Evolutionary conservation across 2,797 vertebrate species (phyloP).

Genomic region (Alfaro cultratus): DNA sequence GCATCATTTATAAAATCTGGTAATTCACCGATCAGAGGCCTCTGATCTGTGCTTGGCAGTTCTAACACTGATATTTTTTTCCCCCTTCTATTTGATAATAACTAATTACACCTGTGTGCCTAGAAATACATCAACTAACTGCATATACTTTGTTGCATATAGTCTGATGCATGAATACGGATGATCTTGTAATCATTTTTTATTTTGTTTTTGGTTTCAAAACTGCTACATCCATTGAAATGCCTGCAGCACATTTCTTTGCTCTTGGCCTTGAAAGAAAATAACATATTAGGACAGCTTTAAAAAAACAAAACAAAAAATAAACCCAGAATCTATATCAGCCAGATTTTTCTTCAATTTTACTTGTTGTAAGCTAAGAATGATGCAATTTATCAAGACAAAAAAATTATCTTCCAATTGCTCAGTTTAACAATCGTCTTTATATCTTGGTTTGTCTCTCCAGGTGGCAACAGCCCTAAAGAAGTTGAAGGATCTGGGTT

Average conservation of each 20-base stretch:
- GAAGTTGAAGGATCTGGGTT: constrained; percentile 96
- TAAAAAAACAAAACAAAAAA: neutral
- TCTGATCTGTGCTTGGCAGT: neutral
- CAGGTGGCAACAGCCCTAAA: constrained; percentile 93
- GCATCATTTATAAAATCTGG: neutral
- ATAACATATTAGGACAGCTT: neutral
- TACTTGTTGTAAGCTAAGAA: neutral
- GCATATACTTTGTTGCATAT: neutral
- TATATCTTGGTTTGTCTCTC: neutral
- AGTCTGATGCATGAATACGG: neutral
- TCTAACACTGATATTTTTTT: neutral
- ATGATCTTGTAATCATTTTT: neutral
- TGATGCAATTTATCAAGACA: neutral
- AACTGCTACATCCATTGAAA: neutral
- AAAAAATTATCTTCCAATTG: neutral
- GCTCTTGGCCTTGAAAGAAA: neutral
- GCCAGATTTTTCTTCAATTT: neutral
- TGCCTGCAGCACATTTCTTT: neutral
- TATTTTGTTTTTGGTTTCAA: neutral
- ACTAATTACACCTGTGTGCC: neutral
- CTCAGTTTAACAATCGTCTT: neutral
- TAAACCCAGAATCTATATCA: neutral
- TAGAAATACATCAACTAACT: neutral
- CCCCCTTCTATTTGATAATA: neutral
- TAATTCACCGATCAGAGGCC: neutral